Conservation (phyloP, 2,888 invertebrate genomes). For the Anaspis maculata region DNA sequence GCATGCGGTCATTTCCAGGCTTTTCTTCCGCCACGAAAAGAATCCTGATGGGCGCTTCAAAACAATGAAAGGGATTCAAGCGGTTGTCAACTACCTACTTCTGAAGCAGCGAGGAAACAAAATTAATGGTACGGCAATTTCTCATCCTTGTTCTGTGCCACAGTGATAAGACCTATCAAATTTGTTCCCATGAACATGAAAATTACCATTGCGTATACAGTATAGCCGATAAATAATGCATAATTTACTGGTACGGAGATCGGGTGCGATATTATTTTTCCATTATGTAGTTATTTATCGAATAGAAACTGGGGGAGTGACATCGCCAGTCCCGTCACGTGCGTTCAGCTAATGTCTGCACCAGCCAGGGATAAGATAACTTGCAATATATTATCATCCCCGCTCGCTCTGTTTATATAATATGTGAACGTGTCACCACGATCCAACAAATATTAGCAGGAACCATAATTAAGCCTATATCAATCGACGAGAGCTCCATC, state of each 20-base stretch:
- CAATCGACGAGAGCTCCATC: too few relatives aligned
- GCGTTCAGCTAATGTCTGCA: slow-evolving; percentile 20
- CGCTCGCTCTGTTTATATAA: slow-evolving; percentile 13
- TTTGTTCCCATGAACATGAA: slow-evolving; percentile 11
- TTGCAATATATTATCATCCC: slow-evolving; percentile 20
- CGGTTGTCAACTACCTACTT: not conserved
- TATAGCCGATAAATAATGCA: slow-evolving; percentile 21
- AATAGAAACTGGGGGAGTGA: slow-evolving; percentile 10
- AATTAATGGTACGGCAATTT: slow-evolving; percentile 11
- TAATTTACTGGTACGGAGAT: slow-evolving; percentile 24
- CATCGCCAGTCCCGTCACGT: slow-evolving; percentile 20
- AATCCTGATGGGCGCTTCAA: slow-evolving; percentile 3
- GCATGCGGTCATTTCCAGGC: slow-evolving; percentile 2
- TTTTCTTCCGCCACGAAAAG: too few relatives aligned
- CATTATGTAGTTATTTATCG: slow-evolving; percentile 32
- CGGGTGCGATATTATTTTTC: slow-evolving; percentile 29
- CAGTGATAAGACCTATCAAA: slow-evolving; percentile 18
- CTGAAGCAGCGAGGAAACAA: slow-evolving; percentile 5
- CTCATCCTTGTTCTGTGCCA: slow-evolving; percentile 16
- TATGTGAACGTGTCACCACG: slow-evolving; percentile 14
- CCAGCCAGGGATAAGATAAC: slow-evolving; percentile 20
- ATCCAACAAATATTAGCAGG: too few relatives aligned
- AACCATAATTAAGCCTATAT: too few relatives aligned
- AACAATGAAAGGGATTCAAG: slow-evolving; percentile 6
- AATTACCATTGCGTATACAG: slow-evolving; percentile 10